phyloP scores from a whole-genome alignment of 2,113 vertebrate genomes.

The Thinocorus orbignyianus region DNA sequence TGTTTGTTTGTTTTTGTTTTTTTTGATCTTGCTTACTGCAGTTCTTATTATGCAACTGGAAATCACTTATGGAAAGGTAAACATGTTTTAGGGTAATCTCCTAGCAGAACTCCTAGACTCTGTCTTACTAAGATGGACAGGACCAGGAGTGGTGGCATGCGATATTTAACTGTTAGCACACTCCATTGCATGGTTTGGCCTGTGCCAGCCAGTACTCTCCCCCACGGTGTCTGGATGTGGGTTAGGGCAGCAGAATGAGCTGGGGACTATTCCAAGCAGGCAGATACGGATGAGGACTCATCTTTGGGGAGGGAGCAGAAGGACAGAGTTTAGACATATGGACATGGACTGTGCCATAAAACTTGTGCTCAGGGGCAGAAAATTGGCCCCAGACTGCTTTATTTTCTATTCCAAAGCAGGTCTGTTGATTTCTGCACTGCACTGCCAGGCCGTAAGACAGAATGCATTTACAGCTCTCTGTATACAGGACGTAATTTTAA shows the following conservation, averaged over 20 bases:
- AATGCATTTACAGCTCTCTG: constrained; percentile 33
- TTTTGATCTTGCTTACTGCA: neutral
- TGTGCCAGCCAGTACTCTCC: neutral
- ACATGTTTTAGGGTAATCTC: neutral
- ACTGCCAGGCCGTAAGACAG: constrained; percentile 33
- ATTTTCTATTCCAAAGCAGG: constrained; percentile 43
- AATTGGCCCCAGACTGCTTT: constrained; percentile 34
- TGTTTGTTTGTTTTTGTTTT: neutral
- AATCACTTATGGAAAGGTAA: neutral
- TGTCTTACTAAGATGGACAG: neutral
- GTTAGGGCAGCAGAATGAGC: neutral
- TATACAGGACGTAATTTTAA: constrained; percentile 36
- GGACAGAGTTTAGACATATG: constrained; percentile 56
- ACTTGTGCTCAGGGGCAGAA: constrained; percentile 25
- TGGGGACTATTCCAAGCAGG: neutral
- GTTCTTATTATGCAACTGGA: neutral
- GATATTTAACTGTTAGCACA: neutral
- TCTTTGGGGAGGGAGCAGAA: constrained; percentile 36
- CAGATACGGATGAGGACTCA: neutral
- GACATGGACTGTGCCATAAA: constrained; percentile 33
- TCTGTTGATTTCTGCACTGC: neutral
- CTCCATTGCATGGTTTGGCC: neutral
- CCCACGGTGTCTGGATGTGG: neutral
- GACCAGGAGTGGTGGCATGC: neutral
- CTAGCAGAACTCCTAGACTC: neutral